A percentile compares a stretch with the other conserved stretches of the same genome.
Conservation (phyloP, 2,797 vertebrate genomes). For the Cirrhinus molitorella region DNA sequence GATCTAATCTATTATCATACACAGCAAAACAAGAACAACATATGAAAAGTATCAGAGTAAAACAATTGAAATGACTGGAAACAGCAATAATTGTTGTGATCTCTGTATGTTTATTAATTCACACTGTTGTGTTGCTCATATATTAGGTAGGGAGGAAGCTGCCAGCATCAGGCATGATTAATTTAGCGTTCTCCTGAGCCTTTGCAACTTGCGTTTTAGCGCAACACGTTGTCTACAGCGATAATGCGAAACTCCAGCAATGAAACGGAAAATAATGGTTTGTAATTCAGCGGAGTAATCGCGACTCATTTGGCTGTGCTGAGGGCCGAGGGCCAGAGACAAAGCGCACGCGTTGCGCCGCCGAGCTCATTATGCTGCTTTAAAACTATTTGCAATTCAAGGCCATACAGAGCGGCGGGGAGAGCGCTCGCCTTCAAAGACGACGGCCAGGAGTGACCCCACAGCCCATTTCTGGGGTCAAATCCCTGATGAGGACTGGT, state of each 20-base stretch:
- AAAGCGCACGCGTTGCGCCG: constrained; percentile 87
- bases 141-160: not conserved
- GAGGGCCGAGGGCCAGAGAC: constrained; percentile 92
- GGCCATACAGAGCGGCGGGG: constrained; percentile 82
- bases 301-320: constrained; percentile 92
- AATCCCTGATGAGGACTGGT: constrained; percentile 76
- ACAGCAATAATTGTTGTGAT: constrained; percentile 14
- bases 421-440: constrained; percentile 75
- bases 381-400: constrained; percentile 93
- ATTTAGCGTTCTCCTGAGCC: constrained; percentile 5
- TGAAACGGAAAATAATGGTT: constrained; percentile 81
- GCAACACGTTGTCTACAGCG: not conserved
- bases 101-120: constrained; percentile 1
- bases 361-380: constrained; percentile 92
- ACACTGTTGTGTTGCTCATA: not conserved
- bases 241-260: constrained; percentile 11
- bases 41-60: not conserved
- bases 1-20: constrained; percentile 15
- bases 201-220: not conserved
- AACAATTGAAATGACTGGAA: not conserved
- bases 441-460: constrained; percentile 76
- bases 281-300: constrained; percentile 94
- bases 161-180: constrained; percentile 12
- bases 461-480: constrained; percentile 78
- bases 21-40: not conserved